Evolutionary conservation across 2,888 invertebrate species (phyloP), one percentile per base, ranked within the genome.

Genomic region (Drosophila mayaguana): DNA sequence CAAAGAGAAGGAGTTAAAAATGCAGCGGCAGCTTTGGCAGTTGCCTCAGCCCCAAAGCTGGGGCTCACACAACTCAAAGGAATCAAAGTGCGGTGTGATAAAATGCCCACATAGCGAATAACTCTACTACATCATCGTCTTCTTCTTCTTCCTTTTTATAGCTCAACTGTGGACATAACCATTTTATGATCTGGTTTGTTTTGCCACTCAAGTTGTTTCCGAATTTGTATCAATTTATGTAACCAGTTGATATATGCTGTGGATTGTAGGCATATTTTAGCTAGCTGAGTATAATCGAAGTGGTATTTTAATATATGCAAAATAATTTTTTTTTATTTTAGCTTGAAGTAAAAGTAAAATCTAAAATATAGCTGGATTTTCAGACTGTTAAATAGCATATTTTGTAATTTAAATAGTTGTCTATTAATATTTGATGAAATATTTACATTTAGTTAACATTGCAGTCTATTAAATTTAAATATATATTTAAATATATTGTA

Each of bases 101-200:
- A 80, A 78, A 65, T 70, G 63, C 77, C 82, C 60, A 77, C 80
- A 81, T 81, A 18, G 57, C 53, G 63, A 59, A 50, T 60, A 53
- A 53, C 51, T 53, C 16, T 16, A n/a, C 53, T 46, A 59, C 40
- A 16, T 32, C 32, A 7, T 18, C 14, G 18, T 32, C 32, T 18
- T 11, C n/a, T 22, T 25, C 20, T n/a, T 7, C 1, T 22, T 16
- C 8, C 4, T 42, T 36, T 45, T 48, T 46, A 34, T 54, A 53
- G 56, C 48, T 6, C 40, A 22, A n/a, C 22, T 28, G 14, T 28
- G 54, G 59, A 61, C 68, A 25, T 51, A 51, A 20, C 42, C 46
- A 28, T 38, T 79, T 73, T 66, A 59, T 56, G 34, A 59, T 48
- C 51, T 12, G 36, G 45, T 40, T 32, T n/a, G 18, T 9, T 45